These are phyloP conservation scores for Seira musarum DNA, from an alignment of 2,888 invertebrate genomes.

Conservation along the genomic window DNA sequence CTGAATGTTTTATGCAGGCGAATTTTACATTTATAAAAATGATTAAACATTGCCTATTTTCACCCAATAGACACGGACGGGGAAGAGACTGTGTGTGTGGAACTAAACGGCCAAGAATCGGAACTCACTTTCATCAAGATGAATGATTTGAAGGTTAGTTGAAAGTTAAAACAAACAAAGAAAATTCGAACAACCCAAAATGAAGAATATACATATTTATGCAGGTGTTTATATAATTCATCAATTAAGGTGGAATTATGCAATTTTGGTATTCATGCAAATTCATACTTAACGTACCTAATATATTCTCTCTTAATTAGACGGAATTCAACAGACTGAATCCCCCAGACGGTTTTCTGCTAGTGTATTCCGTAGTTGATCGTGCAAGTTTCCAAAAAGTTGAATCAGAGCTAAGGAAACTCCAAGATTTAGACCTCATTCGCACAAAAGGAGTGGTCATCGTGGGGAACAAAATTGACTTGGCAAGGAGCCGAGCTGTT, in stretches of 20 bases:
- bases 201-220: too few species aligned
- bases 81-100: slow-evolving; percentile 91
- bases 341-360: slow-evolving; percentile 88
- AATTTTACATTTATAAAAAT: too few species aligned
- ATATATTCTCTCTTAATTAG: too few species aligned
- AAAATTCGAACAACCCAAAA: too few species aligned
- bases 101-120: slow-evolving; percentile 94
- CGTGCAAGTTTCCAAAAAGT: slow-evolving; percentile 89
- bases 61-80: slow-evolving; percentile 82
- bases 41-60: too few species aligned
- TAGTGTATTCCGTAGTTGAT: slow-evolving; percentile 93
- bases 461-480: slow-evolving; percentile 94
- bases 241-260: background rate
- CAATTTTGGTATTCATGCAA: too few species aligned
- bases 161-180: background rate
- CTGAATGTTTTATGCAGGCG: too few species aligned
- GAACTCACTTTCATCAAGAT: slow-evolving; percentile 90
- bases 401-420: slow-evolving; percentile 83
- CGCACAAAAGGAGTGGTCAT: slow-evolving; percentile 86
- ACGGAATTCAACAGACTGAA: slow-evolving; percentile 81
- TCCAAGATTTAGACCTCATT: slow-evolving; percentile 85
- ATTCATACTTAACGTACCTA: too few species aligned
- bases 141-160: slow-evolving; percentile 79
- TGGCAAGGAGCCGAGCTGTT: slow-evolving; percentile 90
- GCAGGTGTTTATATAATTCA: too few species aligned